phyloP scores from a whole-genome alignment of 2,113 vertebrate genomes.

The Eretmochelys imbricata region DNA sequence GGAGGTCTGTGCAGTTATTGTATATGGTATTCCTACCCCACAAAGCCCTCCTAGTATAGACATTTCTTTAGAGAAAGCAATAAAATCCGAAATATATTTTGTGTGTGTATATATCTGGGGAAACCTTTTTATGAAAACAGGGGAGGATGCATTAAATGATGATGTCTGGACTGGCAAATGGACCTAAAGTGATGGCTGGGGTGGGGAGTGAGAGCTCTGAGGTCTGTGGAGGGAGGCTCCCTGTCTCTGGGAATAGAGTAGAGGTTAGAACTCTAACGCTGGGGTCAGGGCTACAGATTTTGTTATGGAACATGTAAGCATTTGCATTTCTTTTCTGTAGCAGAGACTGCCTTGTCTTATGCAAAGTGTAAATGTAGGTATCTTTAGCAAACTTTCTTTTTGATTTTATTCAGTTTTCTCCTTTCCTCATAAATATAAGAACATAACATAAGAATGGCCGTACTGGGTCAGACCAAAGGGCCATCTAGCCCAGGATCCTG shows the following conservation, averaged over 20 bases:
- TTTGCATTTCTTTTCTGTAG: slow-evolving; percentile 32
- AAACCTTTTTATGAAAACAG: background rate
- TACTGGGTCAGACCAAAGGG: too few species aligned
- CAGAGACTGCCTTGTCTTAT: slow-evolving; percentile 16
- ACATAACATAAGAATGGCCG: too few species aligned
- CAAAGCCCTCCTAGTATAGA: background rate
- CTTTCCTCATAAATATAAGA: background rate
- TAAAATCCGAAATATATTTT: background rate
- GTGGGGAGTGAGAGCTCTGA: background rate
- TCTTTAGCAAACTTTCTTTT: slow-evolving; percentile 3
- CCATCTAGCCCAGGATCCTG: too few species aligned
- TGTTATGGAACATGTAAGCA: slow-evolving; percentile 26
- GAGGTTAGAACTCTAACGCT: slow-evolving; percentile 13
- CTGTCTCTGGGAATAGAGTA: background rate
- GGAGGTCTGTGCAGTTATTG: too few species aligned
- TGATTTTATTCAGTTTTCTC: slow-evolving; percentile 9
- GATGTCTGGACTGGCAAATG: background rate
- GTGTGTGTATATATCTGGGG: background rate
- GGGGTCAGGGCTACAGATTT: background rate
- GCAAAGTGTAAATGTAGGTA: background rate
- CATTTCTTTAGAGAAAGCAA: background rate
- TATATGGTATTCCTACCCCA: background rate
- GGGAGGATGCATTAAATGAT: background rate
- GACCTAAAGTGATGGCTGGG: background rate
- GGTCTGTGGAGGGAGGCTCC: background rate